phyloP scores from a whole-genome alignment of 2,888 invertebrate species.

The Hartigia nigra region DNA sequence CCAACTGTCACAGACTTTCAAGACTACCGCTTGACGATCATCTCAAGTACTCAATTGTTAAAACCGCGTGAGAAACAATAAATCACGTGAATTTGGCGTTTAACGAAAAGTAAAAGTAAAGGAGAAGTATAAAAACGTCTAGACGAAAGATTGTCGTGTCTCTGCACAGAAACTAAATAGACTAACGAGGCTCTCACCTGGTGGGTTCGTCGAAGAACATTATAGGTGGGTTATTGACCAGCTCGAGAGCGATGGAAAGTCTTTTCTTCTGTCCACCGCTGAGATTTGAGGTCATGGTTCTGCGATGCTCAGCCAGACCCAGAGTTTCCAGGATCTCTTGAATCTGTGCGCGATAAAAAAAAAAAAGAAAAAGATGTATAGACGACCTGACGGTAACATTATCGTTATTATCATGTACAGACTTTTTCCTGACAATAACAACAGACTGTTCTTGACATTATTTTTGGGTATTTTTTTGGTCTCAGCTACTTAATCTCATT shows the following conservation, averaged over 20 bases:
- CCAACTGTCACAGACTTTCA: no score
- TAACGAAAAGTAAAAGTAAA: not conserved
- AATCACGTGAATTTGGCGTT: no score
- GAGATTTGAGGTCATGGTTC: slow-evolving; percentile 90
- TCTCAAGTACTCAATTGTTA: no score
- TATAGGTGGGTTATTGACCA: slow-evolving; percentile 96
- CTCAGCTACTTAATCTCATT: no score
- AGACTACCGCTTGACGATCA: no score
- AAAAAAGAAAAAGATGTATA: not conserved
- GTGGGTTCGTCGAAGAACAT: slow-evolving; percentile 99
- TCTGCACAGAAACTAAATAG: not conserved
- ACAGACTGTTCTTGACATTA: no score
- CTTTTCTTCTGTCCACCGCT: slow-evolving; percentile 97
- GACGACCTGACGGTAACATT: no score
- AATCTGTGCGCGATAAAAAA: slow-evolving; percentile 75
- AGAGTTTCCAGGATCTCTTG: slow-evolving; percentile 92
- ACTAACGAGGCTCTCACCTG: slow-evolving; percentile 67
- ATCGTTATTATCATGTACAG: no score
- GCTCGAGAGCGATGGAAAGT: slow-evolving; percentile 91
- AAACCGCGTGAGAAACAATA: no score
- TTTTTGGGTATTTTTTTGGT: no score
- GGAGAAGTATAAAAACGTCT: not conserved
- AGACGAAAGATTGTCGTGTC: not conserved
- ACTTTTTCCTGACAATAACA: no score
- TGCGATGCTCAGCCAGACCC: slow-evolving; percentile 86